Evolutionary conservation across 2,888 invertebrate species (phyloP).

Genomic region (Pachliopta kotzebuea): DNA sequence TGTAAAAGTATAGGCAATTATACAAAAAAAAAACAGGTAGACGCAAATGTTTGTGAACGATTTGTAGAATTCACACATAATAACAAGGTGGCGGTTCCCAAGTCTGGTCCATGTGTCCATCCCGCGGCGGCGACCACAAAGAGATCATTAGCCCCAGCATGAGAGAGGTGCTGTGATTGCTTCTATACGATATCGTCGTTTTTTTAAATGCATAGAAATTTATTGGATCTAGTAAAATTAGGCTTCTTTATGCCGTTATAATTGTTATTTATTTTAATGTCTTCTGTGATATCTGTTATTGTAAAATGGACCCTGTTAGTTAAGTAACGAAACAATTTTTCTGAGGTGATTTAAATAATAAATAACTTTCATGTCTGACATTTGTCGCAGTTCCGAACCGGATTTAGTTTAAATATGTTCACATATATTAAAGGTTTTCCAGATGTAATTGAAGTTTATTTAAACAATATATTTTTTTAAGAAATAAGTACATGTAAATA

Average conservation of each 20-base stretch:
- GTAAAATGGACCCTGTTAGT: background rate
- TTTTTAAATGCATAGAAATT: constrained; percentile 32
- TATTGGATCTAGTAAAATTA: constrained; percentile 32
- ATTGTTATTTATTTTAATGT: constrained; percentile 30
- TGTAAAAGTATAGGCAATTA: constrained; percentile 58
- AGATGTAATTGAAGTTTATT: background rate
- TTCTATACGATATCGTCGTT: constrained; percentile 52
- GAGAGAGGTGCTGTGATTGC: constrained; percentile 63
- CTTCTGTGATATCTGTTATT: constrained; percentile 13
- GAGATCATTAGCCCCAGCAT: constrained; percentile 60
- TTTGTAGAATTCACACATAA: constrained; percentile 79
- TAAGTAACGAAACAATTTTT: background rate
- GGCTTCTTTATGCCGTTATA: constrained; percentile 32
- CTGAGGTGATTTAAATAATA: background rate
- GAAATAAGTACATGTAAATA: no score
- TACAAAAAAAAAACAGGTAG: constrained; percentile 75
- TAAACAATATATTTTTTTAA: background rate
- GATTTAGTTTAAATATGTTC: no score
- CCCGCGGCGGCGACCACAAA: constrained; percentile 59
- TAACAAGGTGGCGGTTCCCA: constrained; percentile 64
- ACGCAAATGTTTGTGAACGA: constrained; percentile 79
- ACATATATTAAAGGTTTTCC: no score
- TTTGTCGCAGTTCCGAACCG: background rate
- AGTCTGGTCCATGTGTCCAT: constrained; percentile 48
- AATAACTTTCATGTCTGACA: background rate